These are phyloP conservation scores for Protophormia terraenovae DNA, from an alignment of 2,888 invertebrate genomes.

Conservation along the genomic window DNA sequence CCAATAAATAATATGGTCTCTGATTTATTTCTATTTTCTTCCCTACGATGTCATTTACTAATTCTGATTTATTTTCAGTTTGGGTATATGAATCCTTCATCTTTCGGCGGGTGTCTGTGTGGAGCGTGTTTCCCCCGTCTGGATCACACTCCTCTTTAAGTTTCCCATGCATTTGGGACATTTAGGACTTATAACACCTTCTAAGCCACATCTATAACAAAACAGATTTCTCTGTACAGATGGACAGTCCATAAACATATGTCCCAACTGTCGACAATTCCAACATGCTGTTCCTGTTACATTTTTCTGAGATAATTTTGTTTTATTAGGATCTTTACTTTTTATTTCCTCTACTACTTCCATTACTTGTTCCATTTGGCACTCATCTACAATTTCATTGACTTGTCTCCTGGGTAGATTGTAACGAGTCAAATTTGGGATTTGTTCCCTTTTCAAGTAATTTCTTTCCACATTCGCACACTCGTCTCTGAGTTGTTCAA, in stretches of 20 bases:
- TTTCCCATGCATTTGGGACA: not conserved
- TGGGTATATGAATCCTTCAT: not conserved
- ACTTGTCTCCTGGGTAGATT: not conserved
- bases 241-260: not conserved
- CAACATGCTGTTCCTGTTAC: not conserved
- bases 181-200: not conserved
- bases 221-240: not conserved
- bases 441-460: not conserved
- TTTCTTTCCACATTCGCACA: slow-evolving; percentile 18
- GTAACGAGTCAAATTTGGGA: not conserved
- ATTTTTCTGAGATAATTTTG: not conserved
- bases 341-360: not conserved
- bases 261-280: not conserved
- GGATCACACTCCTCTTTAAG: not conserved
- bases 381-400: not conserved
- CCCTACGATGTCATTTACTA: not conserved
- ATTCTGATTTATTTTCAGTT: not conserved
- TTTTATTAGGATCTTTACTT: not conserved
- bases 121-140: slow-evolving; percentile 4
- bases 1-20: too few relatives aligned
- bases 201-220: too few relatives aligned
- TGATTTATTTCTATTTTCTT: not conserved
- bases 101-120: not conserved
- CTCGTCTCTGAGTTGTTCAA: slow-evolving; percentile 23
- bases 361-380: not conserved